Evolutionary conservation across 2,113 vertebrate species (phyloP).

Genomic region (Pelecanus crispus): DNA sequence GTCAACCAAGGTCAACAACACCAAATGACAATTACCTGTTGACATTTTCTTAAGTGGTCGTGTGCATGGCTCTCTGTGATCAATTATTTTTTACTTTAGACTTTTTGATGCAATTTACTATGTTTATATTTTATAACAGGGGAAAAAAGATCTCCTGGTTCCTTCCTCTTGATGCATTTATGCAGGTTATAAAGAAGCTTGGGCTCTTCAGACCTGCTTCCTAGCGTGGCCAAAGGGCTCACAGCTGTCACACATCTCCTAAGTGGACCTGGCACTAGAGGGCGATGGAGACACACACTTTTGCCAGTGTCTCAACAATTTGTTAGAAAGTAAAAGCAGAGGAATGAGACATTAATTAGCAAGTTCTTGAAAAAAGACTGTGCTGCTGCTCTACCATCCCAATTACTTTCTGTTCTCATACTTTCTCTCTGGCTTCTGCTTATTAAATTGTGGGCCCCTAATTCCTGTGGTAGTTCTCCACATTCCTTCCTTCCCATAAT

Average conservation of each 20-base stretch:
- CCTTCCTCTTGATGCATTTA: background rate
- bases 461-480: background rate
- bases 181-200: background rate
- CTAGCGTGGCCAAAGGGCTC: rapidly evolving
- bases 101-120: background rate
- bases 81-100: background rate
- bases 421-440: background rate
- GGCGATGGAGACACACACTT: constrained; percentile 1
- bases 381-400: background rate
- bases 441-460: background rate
- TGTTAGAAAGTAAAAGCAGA: background rate
- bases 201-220: background rate
- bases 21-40: background rate
- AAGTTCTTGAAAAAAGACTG: background rate
- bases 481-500: background rate
- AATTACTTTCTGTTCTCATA: background rate
- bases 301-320: background rate
- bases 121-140: background rate
- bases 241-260: rapidly evolving
- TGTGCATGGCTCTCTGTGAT: background rate
- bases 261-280: constrained; percentile 20
- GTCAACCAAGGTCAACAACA: background rate
- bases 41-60: background rate
- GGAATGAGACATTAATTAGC: background rate
- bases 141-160: background rate